phyloP scores from a whole-genome alignment of 1,140 invertebrate species.

The Drosophila ironensis region DNA sequence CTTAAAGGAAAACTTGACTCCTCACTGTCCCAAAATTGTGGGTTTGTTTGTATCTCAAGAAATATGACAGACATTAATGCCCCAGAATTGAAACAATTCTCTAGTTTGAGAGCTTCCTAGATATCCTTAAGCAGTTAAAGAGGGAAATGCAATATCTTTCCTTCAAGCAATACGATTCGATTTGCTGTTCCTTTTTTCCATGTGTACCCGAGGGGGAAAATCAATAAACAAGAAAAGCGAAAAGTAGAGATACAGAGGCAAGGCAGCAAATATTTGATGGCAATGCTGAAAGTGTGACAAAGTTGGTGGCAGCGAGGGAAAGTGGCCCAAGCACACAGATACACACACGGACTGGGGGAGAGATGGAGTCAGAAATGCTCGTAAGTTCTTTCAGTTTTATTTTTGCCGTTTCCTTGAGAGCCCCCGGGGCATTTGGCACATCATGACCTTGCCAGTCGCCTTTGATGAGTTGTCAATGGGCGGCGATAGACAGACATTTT shows the following conservation, averaged over 20 bases:
- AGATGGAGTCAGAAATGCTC: conserved; percentile 3
- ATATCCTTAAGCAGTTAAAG: no score
- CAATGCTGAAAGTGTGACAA: conserved; percentile 50
- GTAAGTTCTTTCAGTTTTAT: conserved; percentile 44
- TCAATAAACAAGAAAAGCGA: conserved; percentile 60
- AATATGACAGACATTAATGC: no score
- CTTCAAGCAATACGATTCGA: no score
- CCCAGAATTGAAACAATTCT: no score
- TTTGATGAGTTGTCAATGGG: conserved; percentile 74
- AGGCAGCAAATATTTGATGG: conserved; percentile 45
- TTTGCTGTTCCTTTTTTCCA: not conserved
- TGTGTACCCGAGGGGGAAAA: conserved; percentile 36
- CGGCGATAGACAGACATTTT: not conserved
- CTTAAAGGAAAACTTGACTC: no score
- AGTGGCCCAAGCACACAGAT: conserved; percentile 38
- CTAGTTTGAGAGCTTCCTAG: no score
- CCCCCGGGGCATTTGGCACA: conserved; percentile 67
- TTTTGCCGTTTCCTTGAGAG: conserved; percentile 53
- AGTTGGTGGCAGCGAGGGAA: conserved; percentile 28
- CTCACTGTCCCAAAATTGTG: no score
- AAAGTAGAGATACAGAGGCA: conserved; percentile 31
- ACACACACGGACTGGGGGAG: conserved; percentile 18
- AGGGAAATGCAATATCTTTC: no score
- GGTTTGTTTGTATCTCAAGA: no score
- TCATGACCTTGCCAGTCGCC: conserved; percentile 66